Conservation (phyloP, 2,113 vertebrate genomes). For the Hepsetus odoe region DNA sequence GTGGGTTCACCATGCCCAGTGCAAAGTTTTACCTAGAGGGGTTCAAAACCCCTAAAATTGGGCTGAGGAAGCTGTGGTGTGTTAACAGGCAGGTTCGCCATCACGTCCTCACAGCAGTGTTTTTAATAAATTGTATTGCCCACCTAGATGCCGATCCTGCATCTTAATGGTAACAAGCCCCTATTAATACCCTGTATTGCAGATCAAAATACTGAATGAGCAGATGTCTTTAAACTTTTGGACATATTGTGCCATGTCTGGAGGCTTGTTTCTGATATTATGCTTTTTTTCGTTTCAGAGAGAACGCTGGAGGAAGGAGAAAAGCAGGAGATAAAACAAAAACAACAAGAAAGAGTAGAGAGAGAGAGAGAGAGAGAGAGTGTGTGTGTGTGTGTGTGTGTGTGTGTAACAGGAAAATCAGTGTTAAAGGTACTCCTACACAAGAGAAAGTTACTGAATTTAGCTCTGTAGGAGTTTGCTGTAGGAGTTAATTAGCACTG, state of each 20-base stretch:
- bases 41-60: neutral
- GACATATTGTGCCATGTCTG: neutral
- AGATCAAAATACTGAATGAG: neutral
- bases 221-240: neutral
- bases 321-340: neutral
- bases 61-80: too few species aligned
- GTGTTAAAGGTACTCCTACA: conserved; percentile 50
- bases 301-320: neutral
- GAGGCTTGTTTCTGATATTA: neutral
- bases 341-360: neutral
- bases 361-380: neutral
- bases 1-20: neutral
- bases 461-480: conserved; percentile 39
- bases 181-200: neutral
- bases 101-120: neutral
- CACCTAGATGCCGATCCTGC: neutral
- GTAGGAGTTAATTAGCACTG: conserved; percentile 49
- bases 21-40: neutral
- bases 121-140: neutral
- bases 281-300: neutral
- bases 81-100: too few species aligned
- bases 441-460: conserved; percentile 40
- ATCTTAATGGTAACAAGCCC: neutral
- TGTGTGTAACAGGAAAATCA: conserved; percentile 38
- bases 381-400: neutral